Percentiles rank a stretch among this genome's conserved stretches.
Evolutionary conservation across 2,113 vertebrate species (phyloP).

Genomic region (Neoarius graeffei): DNA sequence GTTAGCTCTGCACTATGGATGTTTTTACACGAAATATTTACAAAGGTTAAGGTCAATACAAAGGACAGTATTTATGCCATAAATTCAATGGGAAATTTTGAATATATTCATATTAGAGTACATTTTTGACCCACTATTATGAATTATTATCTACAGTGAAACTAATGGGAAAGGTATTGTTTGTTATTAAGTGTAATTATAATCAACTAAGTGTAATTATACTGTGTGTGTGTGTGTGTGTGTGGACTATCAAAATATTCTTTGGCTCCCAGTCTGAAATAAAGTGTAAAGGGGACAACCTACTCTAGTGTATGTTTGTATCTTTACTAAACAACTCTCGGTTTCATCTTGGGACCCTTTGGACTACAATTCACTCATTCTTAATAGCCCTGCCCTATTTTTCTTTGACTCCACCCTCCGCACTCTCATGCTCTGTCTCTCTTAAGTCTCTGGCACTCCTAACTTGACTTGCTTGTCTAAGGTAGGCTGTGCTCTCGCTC

Average conservation of each 20-base stretch:
- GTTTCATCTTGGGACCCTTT: constrained; percentile 49
- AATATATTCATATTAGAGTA: background rate
- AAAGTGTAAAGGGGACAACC: background rate
- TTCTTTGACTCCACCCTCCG: constrained; percentile 44
- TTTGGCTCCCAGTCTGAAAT: background rate
- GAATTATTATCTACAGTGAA: background rate
- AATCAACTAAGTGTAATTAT: constrained; percentile 30
- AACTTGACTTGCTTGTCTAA: constrained; percentile 76
- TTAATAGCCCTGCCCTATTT: constrained; percentile 50
- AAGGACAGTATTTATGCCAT: background rate
- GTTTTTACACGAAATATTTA: background rate
- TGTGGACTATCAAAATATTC: background rate
- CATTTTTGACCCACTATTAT: background rate
- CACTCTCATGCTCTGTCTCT: constrained; percentile 45
- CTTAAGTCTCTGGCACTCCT: constrained; percentile 55
- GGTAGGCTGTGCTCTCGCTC: constrained; percentile 65
- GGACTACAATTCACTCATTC: constrained; percentile 70
- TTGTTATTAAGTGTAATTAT: background rate
- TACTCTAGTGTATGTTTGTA: background rate
- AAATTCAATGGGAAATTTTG: background rate
- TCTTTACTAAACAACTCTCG: constrained; percentile 38
- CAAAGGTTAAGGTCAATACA: background rate
- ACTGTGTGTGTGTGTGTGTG: background rate
- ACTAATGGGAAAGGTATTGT: background rate
- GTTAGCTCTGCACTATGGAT: background rate